Conservation (phyloP, 2,113 vertebrate species). For the Brachionichthys hirsutus region DNA sequence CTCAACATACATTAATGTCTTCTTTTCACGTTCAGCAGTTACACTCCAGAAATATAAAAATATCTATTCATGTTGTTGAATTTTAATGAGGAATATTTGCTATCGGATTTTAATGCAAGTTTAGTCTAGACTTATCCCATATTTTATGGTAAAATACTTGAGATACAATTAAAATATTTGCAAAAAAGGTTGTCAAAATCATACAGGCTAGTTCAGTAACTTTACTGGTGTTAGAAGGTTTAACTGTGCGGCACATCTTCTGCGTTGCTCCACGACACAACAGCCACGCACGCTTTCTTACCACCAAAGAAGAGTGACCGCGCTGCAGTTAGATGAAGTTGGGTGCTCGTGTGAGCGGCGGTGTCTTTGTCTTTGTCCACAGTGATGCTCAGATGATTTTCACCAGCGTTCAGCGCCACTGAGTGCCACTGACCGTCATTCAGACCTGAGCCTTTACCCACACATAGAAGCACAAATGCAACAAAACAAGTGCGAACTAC, state of each 20-base stretch:
- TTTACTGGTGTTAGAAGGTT: too few species aligned
- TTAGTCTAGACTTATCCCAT: background rate
- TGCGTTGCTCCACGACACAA: background rate
- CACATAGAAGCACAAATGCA: background rate
- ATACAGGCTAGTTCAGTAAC: too few species aligned
- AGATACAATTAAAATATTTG: too few species aligned
- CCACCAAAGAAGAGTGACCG: constrained; percentile 87
- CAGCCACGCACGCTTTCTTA: constrained; percentile 53
- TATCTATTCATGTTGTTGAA: too few species aligned
- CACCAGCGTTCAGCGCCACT: constrained; percentile 78
- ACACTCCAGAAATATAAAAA: too few species aligned
- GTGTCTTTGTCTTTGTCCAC: constrained; percentile 81
- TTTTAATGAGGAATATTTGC: too few species aligned
- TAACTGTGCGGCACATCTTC: too few species aligned
- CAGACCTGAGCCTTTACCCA: constrained; percentile 77
- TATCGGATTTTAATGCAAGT: too few species aligned
- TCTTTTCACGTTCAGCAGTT: too few species aligned
- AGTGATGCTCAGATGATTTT: constrained; percentile 78
- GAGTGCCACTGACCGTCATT: constrained; percentile 94
- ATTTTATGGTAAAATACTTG: constrained; percentile 6
- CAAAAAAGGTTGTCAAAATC: too few species aligned
- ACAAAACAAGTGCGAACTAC: background rate
- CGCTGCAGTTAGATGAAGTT: constrained; percentile 73
- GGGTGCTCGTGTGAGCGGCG: constrained; percentile 63
- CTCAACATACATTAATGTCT: too few species aligned